phyloP scores from a whole-genome alignment of 2,113 vertebrate genomes.

The Mobula hypostoma region DNA sequence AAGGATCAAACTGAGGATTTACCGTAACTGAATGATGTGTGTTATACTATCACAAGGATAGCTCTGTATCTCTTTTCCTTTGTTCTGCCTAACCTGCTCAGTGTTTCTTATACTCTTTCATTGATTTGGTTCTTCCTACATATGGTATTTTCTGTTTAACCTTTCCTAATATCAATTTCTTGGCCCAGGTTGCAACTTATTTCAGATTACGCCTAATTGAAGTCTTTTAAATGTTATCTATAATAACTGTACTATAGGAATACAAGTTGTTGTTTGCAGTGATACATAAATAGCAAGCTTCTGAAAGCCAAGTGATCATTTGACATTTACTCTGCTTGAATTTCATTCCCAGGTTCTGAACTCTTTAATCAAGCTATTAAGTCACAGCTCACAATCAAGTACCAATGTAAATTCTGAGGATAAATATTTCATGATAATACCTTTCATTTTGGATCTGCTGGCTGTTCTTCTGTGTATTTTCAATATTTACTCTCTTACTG shows the following conservation, averaged over 20 bases:
- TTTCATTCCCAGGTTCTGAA: neutral
- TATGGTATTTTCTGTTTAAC: neutral
- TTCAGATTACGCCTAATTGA: neutral
- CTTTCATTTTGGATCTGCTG: neutral
- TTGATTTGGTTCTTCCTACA: neutral
- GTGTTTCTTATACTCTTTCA: neutral
- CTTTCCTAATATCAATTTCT: neutral
- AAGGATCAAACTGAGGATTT: neutral
- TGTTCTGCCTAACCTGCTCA: neutral
- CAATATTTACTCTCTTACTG: neutral
- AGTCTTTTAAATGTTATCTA: neutral
- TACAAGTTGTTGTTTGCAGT: neutral
- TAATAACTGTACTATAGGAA: neutral
- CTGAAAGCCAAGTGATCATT: neutral
- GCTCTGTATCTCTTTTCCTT: neutral
- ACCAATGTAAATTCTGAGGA: neutral
- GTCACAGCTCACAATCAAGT: neutral
- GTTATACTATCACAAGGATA: neutral
- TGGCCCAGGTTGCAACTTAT: neutral
- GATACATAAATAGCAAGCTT: neutral
- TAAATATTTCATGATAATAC: neutral
- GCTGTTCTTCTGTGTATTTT: neutral
- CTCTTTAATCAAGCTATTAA: neutral
- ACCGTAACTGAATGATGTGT: neutral
- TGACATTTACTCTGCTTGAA: neutral